A percentile compares a stretch with the other conserved stretches of the same genome.
Evolutionary conservation across 2,113 vertebrate genomes (phyloP).

Genomic region (Poecile atricapillus): DNA sequence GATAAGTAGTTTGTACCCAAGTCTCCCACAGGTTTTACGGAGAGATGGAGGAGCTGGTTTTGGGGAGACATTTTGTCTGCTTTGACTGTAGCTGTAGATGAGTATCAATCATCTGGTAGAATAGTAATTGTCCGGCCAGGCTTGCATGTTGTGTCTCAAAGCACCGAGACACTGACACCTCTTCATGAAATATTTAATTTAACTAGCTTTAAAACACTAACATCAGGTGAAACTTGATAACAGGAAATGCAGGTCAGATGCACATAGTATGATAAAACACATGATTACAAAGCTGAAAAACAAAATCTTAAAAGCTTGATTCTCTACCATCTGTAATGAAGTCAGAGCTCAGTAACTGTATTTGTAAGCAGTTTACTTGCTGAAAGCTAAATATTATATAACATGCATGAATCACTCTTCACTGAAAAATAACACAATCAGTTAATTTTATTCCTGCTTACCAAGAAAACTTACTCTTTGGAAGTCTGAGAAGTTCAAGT

Average conservation of each 20-base stretch:
- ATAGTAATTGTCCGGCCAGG: not conserved
- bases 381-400: not conserved
- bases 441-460: not conserved
- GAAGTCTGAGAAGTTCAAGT: slow-evolving; percentile 6
- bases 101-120: not conserved
- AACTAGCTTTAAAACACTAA: not conserved
- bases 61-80: no score
- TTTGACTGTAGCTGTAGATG: not conserved
- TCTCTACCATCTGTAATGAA: not conserved
- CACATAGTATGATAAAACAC: not conserved
- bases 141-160: not conserved
- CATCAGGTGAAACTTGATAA: not conserved
- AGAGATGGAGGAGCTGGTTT: not conserved
- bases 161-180: not conserved
- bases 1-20: not conserved
- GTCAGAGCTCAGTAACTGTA: not conserved
- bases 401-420: not conserved
- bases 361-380: not conserved
- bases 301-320: not conserved
- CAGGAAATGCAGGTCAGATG: not conserved
- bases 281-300: not conserved
- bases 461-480: slow-evolving; percentile 8
- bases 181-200: not conserved
- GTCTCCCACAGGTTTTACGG: not conserved
- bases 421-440: not conserved